Conservation (phyloP, 2,888 invertebrate species). For the Athalia rosae region DNA sequence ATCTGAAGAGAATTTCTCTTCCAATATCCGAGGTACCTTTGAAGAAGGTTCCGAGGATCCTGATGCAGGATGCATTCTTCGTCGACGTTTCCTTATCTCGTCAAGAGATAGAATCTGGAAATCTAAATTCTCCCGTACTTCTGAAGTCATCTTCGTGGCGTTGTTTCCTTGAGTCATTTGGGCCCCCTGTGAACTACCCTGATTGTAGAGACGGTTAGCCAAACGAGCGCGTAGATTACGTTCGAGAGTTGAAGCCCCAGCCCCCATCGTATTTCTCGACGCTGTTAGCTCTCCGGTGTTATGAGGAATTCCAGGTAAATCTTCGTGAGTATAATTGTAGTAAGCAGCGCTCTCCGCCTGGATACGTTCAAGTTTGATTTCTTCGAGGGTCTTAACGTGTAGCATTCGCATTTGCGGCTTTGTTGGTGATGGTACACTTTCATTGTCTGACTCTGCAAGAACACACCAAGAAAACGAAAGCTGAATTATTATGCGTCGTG, state of each 20-base stretch:
- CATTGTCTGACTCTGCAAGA: conserved; percentile 87
- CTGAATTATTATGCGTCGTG: conserved; percentile 50
- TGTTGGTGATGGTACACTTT: conserved; percentile 80
- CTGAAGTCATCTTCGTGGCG: conserved; percentile 34
- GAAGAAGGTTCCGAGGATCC: conserved; percentile 9
- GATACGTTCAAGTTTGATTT: conserved; percentile 81
- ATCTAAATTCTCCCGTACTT: conserved; percentile 58
- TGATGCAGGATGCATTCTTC: conserved; percentile 44
- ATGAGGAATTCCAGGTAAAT: conserved; percentile 47
- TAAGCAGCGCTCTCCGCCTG: conserved; percentile 84
- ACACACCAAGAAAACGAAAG: conserved; percentile 74
- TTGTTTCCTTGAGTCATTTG: conserved; percentile 24
- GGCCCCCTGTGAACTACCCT: conserved; percentile 1
- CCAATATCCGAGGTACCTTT: conserved; percentile 2
- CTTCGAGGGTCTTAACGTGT: conserved; percentile 80
- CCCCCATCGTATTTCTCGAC: conserved; percentile 30
- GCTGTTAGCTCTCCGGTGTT: conserved; percentile 7
- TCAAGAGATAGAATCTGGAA: conserved; percentile 76
- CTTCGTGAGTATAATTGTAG: conserved; percentile 78
- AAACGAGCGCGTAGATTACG: conserved; percentile 25
- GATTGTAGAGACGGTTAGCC: conserved; percentile 31
- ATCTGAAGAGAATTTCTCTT: conserved; percentile 5
- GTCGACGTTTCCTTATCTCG: conserved; percentile 71
- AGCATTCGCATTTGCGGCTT: conserved; percentile 75
- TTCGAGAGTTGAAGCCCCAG: conserved; percentile 33